Evolutionary conservation across 2,888 invertebrate species (phyloP).

Genomic region (Pherbina coryleti): DNA sequence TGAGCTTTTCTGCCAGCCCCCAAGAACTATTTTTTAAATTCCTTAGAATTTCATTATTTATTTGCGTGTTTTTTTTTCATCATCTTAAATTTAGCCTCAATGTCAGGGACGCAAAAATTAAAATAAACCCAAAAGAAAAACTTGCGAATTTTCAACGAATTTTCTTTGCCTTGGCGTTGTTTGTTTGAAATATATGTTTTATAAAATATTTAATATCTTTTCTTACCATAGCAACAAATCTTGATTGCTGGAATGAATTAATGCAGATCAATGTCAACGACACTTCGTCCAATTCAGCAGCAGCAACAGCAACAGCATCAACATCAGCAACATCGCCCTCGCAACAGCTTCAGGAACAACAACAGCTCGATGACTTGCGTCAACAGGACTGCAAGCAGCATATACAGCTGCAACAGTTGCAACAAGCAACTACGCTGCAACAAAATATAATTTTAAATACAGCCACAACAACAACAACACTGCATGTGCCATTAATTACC

Average conservation of each 20-base stretch:
- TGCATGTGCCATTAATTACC: slow-evolving; percentile 61
- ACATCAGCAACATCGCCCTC: slow-evolving; percentile 50
- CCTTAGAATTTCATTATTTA: background rate
- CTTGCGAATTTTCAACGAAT: slow-evolving; percentile 44
- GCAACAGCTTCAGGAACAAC: slow-evolving; percentile 48
- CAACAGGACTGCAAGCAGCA: slow-evolving; percentile 52
- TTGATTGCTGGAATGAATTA: slow-evolving; percentile 67
- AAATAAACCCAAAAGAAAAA: background rate
- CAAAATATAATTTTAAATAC: slow-evolving; percentile 38
- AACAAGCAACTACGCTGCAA: background rate
- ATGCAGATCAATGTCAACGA: slow-evolving; percentile 62
- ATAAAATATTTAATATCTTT: slow-evolving; percentile 7
- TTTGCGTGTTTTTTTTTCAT: slow-evolving; percentile 1
- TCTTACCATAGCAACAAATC: slow-evolving; percentile 59
- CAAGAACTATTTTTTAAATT: background rate
- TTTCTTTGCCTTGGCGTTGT: slow-evolving; percentile 36
- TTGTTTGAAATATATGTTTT: slow-evolving; percentile 20
- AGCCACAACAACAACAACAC: slow-evolving; percentile 32
- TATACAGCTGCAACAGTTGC: slow-evolving; percentile 46
- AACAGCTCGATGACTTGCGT: slow-evolving; percentile 48
- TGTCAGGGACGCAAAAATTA: slow-evolving; percentile 43
- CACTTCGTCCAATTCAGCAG: slow-evolving; percentile 10
- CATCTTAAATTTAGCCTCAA: slow-evolving; percentile 21
- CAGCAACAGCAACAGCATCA: slow-evolving; percentile 50
- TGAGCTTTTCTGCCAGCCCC: background rate